Evolutionary conservation across 1,140 invertebrate species (phyloP), one percentile per base, ranked within the genome.

Genomic region (Brachionus paranguensis): DNA sequence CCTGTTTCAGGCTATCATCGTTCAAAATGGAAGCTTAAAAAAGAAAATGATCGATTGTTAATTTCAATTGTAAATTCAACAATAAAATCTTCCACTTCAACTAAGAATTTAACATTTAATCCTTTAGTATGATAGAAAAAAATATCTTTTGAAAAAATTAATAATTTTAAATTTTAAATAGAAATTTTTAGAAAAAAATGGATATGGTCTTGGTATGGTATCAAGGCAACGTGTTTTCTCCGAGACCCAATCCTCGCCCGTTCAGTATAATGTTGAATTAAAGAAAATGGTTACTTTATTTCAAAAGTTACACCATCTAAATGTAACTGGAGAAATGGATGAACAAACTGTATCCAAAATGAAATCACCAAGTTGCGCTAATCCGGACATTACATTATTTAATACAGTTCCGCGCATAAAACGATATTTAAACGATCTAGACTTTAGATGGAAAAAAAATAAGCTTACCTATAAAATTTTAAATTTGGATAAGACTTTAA

Each of bases 181-280:
- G 72, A 76, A 50, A 37, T 76, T 76, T 76, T 76, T 76, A 45
- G n/a, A 50, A 47, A 76, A 76, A 76, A 76, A 76, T 50, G 72
- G 72, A 14, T 76, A 76, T 76, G 72, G 72, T 2, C 72, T 76
- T 27, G 72, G 72, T 1, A 27, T 76, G 43, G 72, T 14, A 10
- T 24, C 41, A 27, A 47, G 72, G 29, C 43, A 37, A 27, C 7
- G 24, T 4, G 43, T 29, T 76, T 47, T 76, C 27, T 24, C 27
- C 17, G 17, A 76, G 43, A 4, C 33, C 1, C 10, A 50, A 27
- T 24, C 17, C 11, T 20, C 72, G 11, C 14, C 43, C 10, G 27
- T 53, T 27, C 10, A 27, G 20, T n/a, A 29, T 14, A 47, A 47
- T 50, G 43, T 7, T 29, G 72, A 76, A 76, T 0, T 76, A 11